Percentiles rank a stretch among this genome's conserved stretches.
Conservation (phyloP, 1,140 invertebrate species). For the Conus ventricosus region DNA sequence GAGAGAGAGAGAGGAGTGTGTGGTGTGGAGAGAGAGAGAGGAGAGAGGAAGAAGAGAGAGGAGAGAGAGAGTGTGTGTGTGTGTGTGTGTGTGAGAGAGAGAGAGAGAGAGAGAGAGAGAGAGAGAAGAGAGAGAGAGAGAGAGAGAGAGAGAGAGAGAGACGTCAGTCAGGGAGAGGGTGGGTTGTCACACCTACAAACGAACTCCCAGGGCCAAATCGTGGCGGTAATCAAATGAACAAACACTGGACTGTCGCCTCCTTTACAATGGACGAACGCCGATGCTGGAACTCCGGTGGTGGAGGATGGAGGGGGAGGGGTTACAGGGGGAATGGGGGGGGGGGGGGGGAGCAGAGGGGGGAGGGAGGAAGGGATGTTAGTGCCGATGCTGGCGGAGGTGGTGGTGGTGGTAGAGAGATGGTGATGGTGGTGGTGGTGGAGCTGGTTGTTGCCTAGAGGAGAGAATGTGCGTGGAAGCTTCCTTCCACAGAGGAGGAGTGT, state of each 20-base stretch:
- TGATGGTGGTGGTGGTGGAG: too few species aligned
- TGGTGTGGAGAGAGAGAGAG: neutral
- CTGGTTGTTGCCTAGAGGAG: too few species aligned
- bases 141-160: neutral
- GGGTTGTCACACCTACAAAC: conserved; percentile 36
- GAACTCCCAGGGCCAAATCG: conserved; percentile 3
- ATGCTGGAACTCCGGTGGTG: too few species aligned
- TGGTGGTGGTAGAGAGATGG: too few species aligned
- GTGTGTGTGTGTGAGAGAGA: neutral
- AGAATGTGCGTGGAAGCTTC: too few species aligned
- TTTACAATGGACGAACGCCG: too few species aligned
- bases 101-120: conserved; percentile 11
- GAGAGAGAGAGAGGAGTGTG: neutral
- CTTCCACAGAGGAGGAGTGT: too few species aligned
- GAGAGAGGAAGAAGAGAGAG: neutral
- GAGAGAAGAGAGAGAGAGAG: neutral
- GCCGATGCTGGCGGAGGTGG: too few species aligned
- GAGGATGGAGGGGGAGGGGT: too few species aligned
- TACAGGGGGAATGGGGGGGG: too few species aligned
- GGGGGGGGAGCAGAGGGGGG: too few species aligned
- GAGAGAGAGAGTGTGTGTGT: neutral
- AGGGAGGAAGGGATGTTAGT: too few species aligned
- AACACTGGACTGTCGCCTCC: conserved; percentile 11
- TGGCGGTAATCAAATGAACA: conserved; percentile 12
- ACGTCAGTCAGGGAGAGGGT: neutral